Evolutionary conservation across 2,797 vertebrate species (phyloP).

Genomic region (Epinephelus coioides): DNA sequence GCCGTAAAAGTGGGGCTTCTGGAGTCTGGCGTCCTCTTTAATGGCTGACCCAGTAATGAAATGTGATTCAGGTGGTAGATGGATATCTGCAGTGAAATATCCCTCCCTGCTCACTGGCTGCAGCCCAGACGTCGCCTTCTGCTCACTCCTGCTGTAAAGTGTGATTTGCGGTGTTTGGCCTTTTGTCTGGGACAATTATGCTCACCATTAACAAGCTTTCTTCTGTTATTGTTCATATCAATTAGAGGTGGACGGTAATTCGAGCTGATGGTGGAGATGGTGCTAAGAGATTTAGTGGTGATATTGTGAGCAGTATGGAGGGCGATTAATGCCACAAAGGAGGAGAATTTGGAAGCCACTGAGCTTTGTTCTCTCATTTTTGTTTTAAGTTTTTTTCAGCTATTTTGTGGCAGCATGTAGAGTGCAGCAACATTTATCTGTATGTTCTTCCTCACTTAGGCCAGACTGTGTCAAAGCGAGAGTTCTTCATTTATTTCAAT

Average conservation of each 20-base stretch:
- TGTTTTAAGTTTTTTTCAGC: neutral
- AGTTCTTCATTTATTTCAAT: neutral
- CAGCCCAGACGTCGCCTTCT: constrained; percentile 76
- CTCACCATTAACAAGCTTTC: constrained; percentile 90
- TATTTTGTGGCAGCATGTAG: constrained; percentile 19
- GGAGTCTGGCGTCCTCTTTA: constrained; percentile 38
- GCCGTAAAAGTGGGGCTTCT: constrained; percentile 34
- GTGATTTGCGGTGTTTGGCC: constrained; percentile 74
- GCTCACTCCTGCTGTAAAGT: constrained; percentile 65
- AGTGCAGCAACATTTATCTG: neutral
- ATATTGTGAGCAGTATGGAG: constrained; percentile 71
- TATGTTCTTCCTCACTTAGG: neutral
- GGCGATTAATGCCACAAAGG: constrained; percentile 46
- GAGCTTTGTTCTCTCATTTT: neutral
- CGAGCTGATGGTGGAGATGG: constrained; percentile 87
- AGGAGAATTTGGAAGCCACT: constrained; percentile 11
- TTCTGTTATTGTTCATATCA: constrained; percentile 91
- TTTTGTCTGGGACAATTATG: constrained; percentile 79
- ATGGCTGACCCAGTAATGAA: constrained; percentile 63
- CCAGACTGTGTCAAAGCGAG: neutral
- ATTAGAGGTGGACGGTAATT: constrained; percentile 89
- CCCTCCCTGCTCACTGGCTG: constrained; percentile 48
- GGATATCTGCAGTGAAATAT: constrained; percentile 74
- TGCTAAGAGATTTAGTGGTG: constrained; percentile 83
- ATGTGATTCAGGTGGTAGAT: constrained; percentile 76